Percentiles rank a stretch among this genome's conserved stretches.
phyloP scores from a whole-genome alignment of 2,888 invertebrate genomes.

The Ellobium chinense region DNA sequence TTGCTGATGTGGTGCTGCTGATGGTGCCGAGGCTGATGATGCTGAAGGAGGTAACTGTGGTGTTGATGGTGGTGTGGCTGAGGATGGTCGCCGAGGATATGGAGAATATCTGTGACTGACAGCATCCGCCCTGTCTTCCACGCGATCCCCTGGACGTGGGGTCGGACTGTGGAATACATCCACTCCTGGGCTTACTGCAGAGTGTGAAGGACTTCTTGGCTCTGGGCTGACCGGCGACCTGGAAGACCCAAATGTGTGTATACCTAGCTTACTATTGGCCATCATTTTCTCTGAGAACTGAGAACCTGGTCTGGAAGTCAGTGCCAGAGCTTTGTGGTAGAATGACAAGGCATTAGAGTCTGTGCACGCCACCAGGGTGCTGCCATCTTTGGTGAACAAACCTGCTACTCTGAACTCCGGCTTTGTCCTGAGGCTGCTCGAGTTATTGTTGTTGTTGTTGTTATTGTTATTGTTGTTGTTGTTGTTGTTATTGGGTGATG shows the following conservation, averaged over 20 bases:
- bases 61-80: conserved; percentile 26
- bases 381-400: conserved; percentile 26
- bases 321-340: conserved; percentile 29
- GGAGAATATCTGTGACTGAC: conserved; percentile 27
- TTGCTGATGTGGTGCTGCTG: not conserved
- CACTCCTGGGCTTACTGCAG: not conserved
- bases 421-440: not conserved
- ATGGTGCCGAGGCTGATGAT: no score
- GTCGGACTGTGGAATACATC: conserved; percentile 40
- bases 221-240: conserved; percentile 26
- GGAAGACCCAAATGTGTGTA: not conserved
- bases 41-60: not conserved
- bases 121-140: conserved; percentile 22
- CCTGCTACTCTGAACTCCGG: conserved; percentile 15
- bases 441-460: not conserved
- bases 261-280: not conserved
- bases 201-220: conserved; percentile 9
- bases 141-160: conserved; percentile 31
- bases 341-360: conserved; percentile 17
- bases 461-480: not conserved
- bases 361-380: not conserved
- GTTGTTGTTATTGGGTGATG: not conserved
- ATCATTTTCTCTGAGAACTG: not conserved
- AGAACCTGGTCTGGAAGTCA: not conserved
- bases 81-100: conserved; percentile 13